A percentile compares a stretch with the other conserved stretches of the same genome.
These are phyloP conservation scores for Xyrauchen texanus DNA, from an alignment of 2,113 vertebrate species.

Conservation along the genomic window DNA sequence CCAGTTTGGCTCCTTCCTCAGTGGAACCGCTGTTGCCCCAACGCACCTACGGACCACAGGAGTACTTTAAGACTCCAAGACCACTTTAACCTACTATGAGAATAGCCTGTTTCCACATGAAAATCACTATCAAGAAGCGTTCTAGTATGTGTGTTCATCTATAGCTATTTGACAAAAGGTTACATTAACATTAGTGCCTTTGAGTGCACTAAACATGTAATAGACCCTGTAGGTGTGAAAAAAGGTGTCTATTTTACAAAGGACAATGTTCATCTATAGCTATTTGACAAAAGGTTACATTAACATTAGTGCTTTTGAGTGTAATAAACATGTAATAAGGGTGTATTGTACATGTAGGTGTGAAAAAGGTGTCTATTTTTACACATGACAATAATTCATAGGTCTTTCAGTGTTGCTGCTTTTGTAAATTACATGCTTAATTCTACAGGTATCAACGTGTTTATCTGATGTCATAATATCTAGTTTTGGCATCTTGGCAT, in stretches of 20 bases:
- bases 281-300: too few species aligned
- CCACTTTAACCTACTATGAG: not conserved
- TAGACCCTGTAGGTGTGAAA: not conserved
- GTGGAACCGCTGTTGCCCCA: conserved; percentile 90
- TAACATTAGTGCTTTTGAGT: too few species aligned
- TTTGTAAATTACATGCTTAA: conserved; percentile 19
- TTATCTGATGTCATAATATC: not conserved
- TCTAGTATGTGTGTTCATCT: too few species aligned
- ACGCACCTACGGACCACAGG: conserved; percentile 74
- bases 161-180: too few species aligned
- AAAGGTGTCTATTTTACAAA: conserved; percentile 2
- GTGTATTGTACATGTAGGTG: too few species aligned
- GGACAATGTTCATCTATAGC: too few species aligned
- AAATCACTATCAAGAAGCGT: too few species aligned
- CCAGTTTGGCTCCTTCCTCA: conserved; percentile 84
- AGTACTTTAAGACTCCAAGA: too few species aligned
- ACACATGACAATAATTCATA: conserved; percentile 1
- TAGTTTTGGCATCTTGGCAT: conserved; percentile 12
- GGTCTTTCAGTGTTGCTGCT: not conserved
- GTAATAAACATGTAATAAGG: not conserved
- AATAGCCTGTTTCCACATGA: too few species aligned
- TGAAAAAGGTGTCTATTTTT: not conserved
- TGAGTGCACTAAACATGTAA: not conserved
- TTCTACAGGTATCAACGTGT: conserved; percentile 2
- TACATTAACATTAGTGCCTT: not conserved